Base-by-base conservation (phyloP, 2,888 invertebrate species). In the Dioctria rufipes region DNA sequence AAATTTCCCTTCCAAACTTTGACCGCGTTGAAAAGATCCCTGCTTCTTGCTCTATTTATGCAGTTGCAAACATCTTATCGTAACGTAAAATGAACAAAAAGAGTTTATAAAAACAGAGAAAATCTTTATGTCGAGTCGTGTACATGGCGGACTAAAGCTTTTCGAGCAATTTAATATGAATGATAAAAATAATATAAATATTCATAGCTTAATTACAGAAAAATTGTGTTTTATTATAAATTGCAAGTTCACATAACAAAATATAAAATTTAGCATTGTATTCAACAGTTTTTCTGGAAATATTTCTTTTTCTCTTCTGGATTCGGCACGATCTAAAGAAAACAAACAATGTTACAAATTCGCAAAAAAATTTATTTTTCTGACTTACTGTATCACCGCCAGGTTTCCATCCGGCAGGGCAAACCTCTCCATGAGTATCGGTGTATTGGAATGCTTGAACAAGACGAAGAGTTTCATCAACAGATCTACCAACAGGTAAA, bases 361-460 rank as follows among this genome's bases (percentile, higher is more conserved):
- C n/a, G 25, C 25, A 25, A 0, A 25, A 0, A 25, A 25, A 25
- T 25, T 25, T 25, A 25, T 25, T 49, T 40, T 8, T 5, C 11
- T 51, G 5, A 81, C 91, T 91, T 89, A 96, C 95, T 75, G 96
- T 96, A 88, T 94, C 95, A 89, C 93, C 93, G 49, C 96, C 96
- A 66, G 96, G 96, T 89, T 95, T 95, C 96, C 96, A 97, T 51
- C 95, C 42, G 96, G 96, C 95, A 37, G 96, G 96, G 87, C 97
- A 97, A 0, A 97, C 96, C 91, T 97, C 97, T n/a, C 96, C 96
- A 86, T 95, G 94, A 78, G 92, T 91, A 87, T 96, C 96, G 1
- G 95, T 95, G 85, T 95, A 97, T 87, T 96, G 95, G 90, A 97
- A 97, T 81, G 97, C 97, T 91, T 97, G 96, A 2, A 97, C 95